A percentile compares a stretch with the other conserved stretches of the same genome.
Conservation (phyloP, 2,113 vertebrate species). For the Candoia aspera region DNA sequence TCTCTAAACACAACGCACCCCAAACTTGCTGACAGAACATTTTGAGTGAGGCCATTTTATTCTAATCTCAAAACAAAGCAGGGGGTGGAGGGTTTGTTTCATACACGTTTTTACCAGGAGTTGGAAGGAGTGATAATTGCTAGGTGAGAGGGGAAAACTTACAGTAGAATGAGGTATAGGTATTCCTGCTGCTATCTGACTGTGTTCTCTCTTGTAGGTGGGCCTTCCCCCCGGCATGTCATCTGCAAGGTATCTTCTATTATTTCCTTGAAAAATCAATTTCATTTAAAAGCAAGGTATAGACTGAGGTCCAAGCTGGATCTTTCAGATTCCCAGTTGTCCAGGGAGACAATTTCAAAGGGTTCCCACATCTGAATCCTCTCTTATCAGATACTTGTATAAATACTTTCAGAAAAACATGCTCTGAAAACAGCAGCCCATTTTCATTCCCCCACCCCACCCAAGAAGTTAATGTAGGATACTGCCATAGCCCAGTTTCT, state of each 20-base stretch:
- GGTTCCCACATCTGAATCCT: neutral
- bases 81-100: neutral
- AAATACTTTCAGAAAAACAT: neutral
- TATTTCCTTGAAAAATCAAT: neutral
- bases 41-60: no score
- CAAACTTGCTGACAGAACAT: no score
- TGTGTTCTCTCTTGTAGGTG: constrained; percentile 61
- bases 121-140: no score
- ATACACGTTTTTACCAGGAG: no score
- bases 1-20: no score
- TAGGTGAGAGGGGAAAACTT: neutral
- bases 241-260: constrained; percentile 74
- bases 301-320: neutral
- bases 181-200: neutral
- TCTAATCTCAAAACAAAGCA: no score
- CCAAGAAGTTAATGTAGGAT: neutral
- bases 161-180: neutral
- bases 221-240: constrained; percentile 58
- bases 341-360: neutral
- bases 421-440: neutral
- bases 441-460: neutral
- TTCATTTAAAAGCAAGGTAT: neutral
- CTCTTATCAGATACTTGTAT: neutral
- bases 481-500: neutral
- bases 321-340: neutral